Evolutionary conservation across 2,113 vertebrate species (phyloP).

Genomic region (Bothrops jararaca): DNA sequence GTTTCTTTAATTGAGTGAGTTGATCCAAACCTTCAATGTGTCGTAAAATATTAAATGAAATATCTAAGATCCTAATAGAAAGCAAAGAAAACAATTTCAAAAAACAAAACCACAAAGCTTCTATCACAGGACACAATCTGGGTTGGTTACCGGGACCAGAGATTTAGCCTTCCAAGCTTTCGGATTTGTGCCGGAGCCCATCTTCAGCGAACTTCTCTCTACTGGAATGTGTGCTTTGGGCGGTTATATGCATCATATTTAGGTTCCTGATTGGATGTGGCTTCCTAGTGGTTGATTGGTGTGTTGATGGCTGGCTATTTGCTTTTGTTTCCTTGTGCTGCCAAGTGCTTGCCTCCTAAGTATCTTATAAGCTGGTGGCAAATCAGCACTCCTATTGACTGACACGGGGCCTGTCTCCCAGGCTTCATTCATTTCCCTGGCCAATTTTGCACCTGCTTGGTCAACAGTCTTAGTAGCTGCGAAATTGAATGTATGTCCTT

Average conservation of each 20-base stretch:
- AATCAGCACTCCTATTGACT: not conserved
- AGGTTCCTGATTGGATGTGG: not conserved
- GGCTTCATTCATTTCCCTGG: not conserved
- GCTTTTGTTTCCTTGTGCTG: not conserved
- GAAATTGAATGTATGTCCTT: not conserved
- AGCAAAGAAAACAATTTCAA: slow-evolving; percentile 34
- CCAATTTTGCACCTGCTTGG: not conserved
- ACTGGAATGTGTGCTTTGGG: not conserved
- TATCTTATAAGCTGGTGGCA: not conserved
- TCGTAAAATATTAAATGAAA: slow-evolving; percentile 94
- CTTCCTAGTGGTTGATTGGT: not conserved
- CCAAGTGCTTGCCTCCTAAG: not conserved
- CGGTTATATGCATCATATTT: not conserved
- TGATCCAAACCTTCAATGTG: slow-evolving; percentile 89
- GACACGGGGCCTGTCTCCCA: not conserved
- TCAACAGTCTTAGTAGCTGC: not conserved
- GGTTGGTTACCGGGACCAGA: not conserved
- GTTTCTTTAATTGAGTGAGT: slow-evolving; percentile 84
- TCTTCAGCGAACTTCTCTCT: not conserved
- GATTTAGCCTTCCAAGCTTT: not conserved
- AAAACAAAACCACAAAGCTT: not conserved
- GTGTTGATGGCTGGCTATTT: not conserved
- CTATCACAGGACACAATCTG: not conserved
- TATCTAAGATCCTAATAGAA: slow-evolving; percentile 82
- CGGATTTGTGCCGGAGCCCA: not conserved